Base-by-base conservation (phyloP, 2,797 vertebrate species). In the Cirrhinus mrigala region DNA sequence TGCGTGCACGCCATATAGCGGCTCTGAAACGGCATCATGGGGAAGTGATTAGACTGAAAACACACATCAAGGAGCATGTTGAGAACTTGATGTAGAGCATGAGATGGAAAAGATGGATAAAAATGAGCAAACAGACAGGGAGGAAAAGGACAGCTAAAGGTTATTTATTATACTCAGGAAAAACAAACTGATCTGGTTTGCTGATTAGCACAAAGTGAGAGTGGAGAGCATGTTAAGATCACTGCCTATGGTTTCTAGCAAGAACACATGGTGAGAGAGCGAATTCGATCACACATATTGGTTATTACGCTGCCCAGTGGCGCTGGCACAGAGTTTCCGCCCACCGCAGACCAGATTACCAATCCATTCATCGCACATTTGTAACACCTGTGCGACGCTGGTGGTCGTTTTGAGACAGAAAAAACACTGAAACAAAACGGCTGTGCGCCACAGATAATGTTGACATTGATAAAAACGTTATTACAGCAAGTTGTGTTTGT, bases 131-230 rank as follows among this genome's bases (percentile, higher is more conserved):
- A 71, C 12, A 48, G 18, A 79, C 15, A 29, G 70, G 16, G 79
- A 50, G 74, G 56, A 78, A 80, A 52, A 56, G 50, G 64, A 82
- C 88, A 85, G 75, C 84, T 81, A 37, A 54, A 60, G 50, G 83
- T 81, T 84, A 85, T 91, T 91, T 90, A 89, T 89, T 89, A 89
- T 87, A 76, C 16, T 62, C 37, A 87, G 79, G 20, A 87, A 92
- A 94, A 91, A 88, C 74, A 83, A 92, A 90, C 86, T 83, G 82
- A 89, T 84, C 74, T 86, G 62, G 81, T 60, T 48, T 84, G 52
- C 77, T 71, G 85, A 91, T 83, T 93, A 89, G 89, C 85, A 80
- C 68, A 82, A 68, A 68, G 88, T 89, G 70, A 89, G 62, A 40
- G 69, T 52, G 54, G 44, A n/a, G 29, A 66, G 90, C 85, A 89